Conservation (phyloP, 2,888 invertebrate genomes). For the Nomada fabriciana region DNA sequence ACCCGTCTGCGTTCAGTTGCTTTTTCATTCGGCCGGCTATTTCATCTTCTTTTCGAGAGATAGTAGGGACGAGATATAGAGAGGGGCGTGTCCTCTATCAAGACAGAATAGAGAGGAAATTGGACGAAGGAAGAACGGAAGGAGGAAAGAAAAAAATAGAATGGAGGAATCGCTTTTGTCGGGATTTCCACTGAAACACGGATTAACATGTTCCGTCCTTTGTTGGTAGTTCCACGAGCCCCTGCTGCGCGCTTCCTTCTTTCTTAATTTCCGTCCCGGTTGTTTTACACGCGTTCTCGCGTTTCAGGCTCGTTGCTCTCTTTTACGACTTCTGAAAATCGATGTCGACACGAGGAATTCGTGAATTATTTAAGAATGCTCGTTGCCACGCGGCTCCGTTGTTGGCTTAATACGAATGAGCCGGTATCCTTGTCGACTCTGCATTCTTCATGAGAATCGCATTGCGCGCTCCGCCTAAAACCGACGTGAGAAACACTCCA, state of each 20-base stretch:
- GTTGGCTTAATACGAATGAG: constrained; percentile 76
- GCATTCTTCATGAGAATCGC: constrained; percentile 73
- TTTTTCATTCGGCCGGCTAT: constrained; percentile 47
- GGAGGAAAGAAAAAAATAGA: background rate
- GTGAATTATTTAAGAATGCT: constrained; percentile 75
- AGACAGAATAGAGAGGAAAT: constrained; percentile 31
- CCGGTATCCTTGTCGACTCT: constrained; percentile 69
- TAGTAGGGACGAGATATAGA: background rate
- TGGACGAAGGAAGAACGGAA: constrained; percentile 29
- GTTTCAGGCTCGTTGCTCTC: constrained; percentile 58
- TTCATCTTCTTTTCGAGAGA: constrained; percentile 30
- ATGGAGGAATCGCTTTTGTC: constrained; percentile 1
- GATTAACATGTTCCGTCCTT: constrained; percentile 36
- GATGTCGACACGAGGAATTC: constrained; percentile 71
- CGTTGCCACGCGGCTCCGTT: constrained; percentile 70
- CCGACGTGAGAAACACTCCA: constrained; percentile 72
- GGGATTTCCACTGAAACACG: constrained; percentile 46
- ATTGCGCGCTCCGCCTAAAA: constrained; percentile 63
- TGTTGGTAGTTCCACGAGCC: background rate
- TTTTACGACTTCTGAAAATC: constrained; percentile 69
- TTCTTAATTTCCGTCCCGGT: constrained; percentile 39
- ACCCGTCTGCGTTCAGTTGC: constrained; percentile 42
- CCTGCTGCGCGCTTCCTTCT: constrained; percentile 12
- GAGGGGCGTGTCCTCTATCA: constrained; percentile 37
- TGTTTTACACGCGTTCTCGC: constrained; percentile 58